Evolutionary conservation across 1,140 invertebrate genomes (phyloP).

Genomic region (Aporrectodea caliginosa): DNA sequence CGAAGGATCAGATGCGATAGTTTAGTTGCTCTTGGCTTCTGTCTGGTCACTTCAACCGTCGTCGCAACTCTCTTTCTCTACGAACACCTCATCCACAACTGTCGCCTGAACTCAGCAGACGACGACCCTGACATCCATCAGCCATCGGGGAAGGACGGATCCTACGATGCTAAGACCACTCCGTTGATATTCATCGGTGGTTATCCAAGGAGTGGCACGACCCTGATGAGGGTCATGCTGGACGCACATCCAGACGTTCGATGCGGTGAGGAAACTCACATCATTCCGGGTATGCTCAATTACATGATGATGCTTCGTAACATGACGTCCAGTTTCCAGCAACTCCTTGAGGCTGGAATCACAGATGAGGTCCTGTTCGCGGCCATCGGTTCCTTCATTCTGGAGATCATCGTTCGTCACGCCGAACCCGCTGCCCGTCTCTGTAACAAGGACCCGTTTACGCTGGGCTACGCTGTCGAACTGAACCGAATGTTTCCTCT

Average conservation of each 20-base stretch:
- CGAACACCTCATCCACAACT: no score
- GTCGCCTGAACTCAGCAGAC: no score
- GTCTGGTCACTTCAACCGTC: no score
- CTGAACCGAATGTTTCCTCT: slow-evolving; percentile 70
- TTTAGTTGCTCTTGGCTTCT: no score
- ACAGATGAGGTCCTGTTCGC: slow-evolving; percentile 83
- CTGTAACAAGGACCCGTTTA: slow-evolving; percentile 95
- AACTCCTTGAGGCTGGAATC: slow-evolving; percentile 86
- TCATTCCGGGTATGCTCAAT: slow-evolving; percentile 66
- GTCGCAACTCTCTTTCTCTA: no score
- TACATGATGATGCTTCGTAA: slow-evolving; percentile 2
- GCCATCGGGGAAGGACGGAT: no score
- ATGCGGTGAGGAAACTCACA: slow-evolving; percentile 94
- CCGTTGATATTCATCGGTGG: slow-evolving; percentile 93
- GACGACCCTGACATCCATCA: no score
- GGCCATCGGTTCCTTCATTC: slow-evolving; percentile 88
- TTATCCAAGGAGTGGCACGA: slow-evolving; percentile 89
- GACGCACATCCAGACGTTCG: slow-evolving; percentile 93
- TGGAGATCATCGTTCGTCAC: slow-evolving; percentile 83
- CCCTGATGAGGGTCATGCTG: slow-evolving; percentile 90
- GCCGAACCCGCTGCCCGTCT: slow-evolving; percentile 79
- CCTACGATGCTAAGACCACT: no score
- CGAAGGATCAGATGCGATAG: no score
- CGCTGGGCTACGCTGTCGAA: slow-evolving; percentile 18
- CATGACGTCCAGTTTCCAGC: slow-evolving; percentile 50